Evolutionary conservation across 2,888 invertebrate species (phyloP).

Genomic region (Galerucella calmariensis): DNA sequence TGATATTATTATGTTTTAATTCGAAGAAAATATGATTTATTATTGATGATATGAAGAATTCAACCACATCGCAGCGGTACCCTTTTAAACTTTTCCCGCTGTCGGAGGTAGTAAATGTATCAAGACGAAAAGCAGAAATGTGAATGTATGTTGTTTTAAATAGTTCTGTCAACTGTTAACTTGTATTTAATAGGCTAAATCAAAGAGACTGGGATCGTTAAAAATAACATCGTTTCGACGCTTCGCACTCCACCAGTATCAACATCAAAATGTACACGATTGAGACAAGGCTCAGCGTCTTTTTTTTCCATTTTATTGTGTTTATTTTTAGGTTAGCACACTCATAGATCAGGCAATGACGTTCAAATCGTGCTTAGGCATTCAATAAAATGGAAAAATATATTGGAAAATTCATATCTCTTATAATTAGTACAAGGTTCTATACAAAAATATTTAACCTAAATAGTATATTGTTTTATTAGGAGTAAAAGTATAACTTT

Average conservation of each 20-base stretch:
- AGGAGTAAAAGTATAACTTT: no score
- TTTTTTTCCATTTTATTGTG: conserved; percentile 28
- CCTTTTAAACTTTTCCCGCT: conserved; percentile 46
- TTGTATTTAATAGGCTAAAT: conserved; percentile 60
- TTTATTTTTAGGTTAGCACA: conserved; percentile 8
- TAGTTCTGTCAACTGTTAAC: conserved; percentile 60
- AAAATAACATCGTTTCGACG: conserved; percentile 57
- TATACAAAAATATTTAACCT: no score
- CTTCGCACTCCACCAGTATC: conserved; percentile 52
- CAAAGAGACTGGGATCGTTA: conserved; percentile 55
- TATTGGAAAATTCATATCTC: no score
- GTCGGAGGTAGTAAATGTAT: conserved; percentile 48
- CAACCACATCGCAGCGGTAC: conserved; percentile 42
- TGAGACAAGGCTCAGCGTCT: conserved; percentile 26
- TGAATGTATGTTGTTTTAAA: conserved; percentile 61
- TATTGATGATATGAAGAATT: conserved; percentile 50
- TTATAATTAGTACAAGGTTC: no score
- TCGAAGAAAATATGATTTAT: conserved; percentile 52
- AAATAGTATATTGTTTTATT: no score
- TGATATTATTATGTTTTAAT: conserved; percentile 47
- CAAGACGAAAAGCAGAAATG: conserved; percentile 58
- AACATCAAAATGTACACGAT: conserved; percentile 48
- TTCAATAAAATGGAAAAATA: no score
- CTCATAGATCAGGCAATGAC: not conserved
- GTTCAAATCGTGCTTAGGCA: not conserved